These are phyloP conservation scores for Tamias sibiricus DNA, from an alignment of 2,113 vertebrate genomes.

Conservation along the genomic window DNA sequence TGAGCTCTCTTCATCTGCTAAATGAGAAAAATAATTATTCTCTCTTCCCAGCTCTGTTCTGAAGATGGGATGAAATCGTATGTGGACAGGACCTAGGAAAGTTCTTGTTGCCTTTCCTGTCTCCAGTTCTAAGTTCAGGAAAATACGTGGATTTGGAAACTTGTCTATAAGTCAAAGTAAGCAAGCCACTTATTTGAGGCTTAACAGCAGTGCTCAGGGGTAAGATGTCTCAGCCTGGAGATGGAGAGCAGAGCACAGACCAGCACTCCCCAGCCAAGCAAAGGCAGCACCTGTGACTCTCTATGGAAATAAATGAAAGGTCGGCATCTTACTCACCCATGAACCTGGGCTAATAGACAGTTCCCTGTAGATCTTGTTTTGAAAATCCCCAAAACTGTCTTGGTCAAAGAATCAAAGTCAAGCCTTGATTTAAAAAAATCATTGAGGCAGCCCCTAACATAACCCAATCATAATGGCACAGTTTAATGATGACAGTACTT, in stretches of 20 bases:
- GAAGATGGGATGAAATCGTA: background rate
- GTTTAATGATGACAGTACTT: background rate
- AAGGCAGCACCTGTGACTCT: background rate
- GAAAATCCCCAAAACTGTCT: background rate
- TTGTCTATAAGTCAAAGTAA: background rate
- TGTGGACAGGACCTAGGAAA: background rate
- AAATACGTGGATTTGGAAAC: background rate
- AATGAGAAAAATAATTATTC: background rate
- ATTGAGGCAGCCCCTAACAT: background rate
- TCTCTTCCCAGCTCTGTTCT: background rate
- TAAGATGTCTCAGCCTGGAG: background rate
- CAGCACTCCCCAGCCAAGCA: background rate
- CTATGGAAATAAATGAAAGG: background rate
- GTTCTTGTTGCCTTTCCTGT: background rate
- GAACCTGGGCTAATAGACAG: background rate
- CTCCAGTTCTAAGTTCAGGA: background rate
- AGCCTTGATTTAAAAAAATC: background rate
- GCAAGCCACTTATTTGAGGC: conserved; percentile 8
- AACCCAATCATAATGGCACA: background rate
- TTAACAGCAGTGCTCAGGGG: background rate
- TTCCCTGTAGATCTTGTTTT: background rate
- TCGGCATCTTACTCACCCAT: background rate
- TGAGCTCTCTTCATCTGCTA: background rate
- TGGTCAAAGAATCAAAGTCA: conserved; percentile 31
- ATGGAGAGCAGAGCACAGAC: background rate